Evolutionary conservation across 2,797 vertebrate genomes (phyloP), one percentile per base, ranked within the genome.

Genomic region (Takifugu ocellatus): DNA sequence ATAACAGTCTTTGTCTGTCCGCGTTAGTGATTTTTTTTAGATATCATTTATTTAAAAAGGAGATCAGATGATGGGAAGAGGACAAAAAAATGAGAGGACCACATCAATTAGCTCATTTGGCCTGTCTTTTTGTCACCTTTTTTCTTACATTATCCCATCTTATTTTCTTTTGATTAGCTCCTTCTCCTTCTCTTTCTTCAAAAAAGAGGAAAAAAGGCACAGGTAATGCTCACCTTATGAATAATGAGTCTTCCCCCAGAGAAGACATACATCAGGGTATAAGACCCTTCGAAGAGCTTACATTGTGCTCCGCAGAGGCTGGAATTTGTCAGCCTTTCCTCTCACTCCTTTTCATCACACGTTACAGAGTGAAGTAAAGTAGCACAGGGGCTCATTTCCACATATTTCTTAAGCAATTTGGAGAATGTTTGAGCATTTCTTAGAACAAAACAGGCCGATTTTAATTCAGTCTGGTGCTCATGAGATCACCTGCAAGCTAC

Each of bases 331-430:
- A 21, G 49, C 56, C 74, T 25, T 51, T 58, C 52, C 55, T 67
- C 49, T 56, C 29, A n/a, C 53, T n/a, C 43, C 16, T 12, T 15
- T 3, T 31, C 44, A 33, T 51, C 24, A 8, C 61, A 7, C 36
- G 7, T 14, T 7, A 29, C 4, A 29, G 82, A 15, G 15, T 1
- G 63, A 63, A 62, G 65, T 59, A 59, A 80, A 81, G 73, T 78
- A 76, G 76, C 76, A 73, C 62, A 56, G 61, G 60, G 66, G 31
- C 81, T 84, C 59, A 85, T 88, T 80, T 83, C 63, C 79, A 81
- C 77, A 61, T 33, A 49, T 44, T 58, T 78, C 78, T 62, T 45
- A 76, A 78, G 66, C 68, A 68, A 77, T 64, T 56, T 59, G 51
- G 50, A 69, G 71, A 72, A 70, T 60, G 15, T 56, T 65, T 65